Percentiles rank a stretch among this genome's conserved stretches.
Conservation (phyloP, 2,888 invertebrate genomes). For the Helicoverpa assulta region DNA sequence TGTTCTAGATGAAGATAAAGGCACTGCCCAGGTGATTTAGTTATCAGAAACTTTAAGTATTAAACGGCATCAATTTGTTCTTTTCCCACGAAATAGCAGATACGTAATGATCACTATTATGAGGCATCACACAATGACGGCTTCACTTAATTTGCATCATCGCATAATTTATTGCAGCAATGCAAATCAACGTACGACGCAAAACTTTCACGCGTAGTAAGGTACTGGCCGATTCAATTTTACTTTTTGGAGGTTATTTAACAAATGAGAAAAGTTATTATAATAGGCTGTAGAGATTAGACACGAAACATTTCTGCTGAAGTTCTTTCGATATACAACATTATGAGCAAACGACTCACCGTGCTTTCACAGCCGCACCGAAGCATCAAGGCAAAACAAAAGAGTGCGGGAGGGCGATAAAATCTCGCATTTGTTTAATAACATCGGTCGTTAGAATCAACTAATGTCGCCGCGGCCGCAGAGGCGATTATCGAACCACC, state of each 20-base stretch:
- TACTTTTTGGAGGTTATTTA: background rate
- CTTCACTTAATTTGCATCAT: constrained; percentile 45
- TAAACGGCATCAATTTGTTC: background rate
- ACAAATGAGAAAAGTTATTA: constrained; percentile 1
- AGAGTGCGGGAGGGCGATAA: constrained; percentile 83
- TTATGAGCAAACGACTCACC: constrained; percentile 67
- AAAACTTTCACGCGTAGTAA: constrained; percentile 7
- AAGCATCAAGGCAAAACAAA: constrained; percentile 77
- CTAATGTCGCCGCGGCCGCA: constrained; percentile 77
- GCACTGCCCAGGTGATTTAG: no score
- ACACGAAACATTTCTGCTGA: constrained; percentile 48
- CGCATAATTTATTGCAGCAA: constrained; percentile 44
- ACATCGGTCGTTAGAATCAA: constrained; percentile 85
- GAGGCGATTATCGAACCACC: constrained; percentile 74
- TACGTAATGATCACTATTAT: constrained; percentile 38
- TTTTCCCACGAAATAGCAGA: constrained; percentile 42
- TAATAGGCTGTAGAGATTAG: constrained; percentile 33
- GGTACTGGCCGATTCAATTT: background rate
- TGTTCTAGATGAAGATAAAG: no score
- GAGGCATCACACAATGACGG: constrained; percentile 34
- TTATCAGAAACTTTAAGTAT: no score
- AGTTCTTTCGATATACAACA: constrained; percentile 57
- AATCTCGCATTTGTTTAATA: constrained; percentile 88
- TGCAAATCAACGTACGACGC: constrained; percentile 43
- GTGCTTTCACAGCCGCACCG: constrained; percentile 79